Conservation (phyloP, 2,113 vertebrate genomes). For the Cariama cristata region DNA sequence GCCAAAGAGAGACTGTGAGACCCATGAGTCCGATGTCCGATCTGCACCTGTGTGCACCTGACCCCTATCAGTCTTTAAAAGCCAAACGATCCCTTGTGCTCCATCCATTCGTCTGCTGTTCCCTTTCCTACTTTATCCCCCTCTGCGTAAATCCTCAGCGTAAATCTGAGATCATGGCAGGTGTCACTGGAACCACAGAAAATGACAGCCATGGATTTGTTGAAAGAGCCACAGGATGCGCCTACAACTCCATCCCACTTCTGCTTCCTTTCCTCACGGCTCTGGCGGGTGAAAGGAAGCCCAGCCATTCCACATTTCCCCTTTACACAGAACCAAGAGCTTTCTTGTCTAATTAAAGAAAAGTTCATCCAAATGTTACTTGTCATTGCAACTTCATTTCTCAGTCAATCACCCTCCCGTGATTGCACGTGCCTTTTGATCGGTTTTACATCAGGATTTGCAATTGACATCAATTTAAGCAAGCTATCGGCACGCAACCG, state of each 20-base stretch:
- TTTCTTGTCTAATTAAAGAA: neutral
- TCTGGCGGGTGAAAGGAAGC: neutral
- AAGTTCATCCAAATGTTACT: constrained; percentile 30
- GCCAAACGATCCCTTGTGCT: neutral
- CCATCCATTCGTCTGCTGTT: neutral
- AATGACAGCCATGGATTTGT: neutral
- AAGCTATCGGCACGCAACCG: neutral
- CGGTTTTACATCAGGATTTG: neutral
- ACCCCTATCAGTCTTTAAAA: neutral
- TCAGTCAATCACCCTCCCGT: neutral
- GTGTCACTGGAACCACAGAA: neutral
- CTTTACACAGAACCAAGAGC: neutral
- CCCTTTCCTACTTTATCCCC: neutral
- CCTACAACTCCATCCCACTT: neutral
- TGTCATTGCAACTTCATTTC: neutral
- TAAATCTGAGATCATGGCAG: neutral
- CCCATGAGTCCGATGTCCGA: neutral
- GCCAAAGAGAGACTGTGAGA: neutral
- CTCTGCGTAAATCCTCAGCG: neutral
- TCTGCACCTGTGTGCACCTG: neutral
- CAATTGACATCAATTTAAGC: neutral
- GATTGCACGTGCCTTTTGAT: neutral
- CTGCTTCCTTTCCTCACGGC: neutral
- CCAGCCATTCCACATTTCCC: constrained; percentile 6
- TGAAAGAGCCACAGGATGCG: constrained; percentile 16